Evolutionary conservation across 23 tunicate genomes (phyloP), one percentile per base, ranked within the genome.

Genomic region (Halocynthia roretzi): DNA sequence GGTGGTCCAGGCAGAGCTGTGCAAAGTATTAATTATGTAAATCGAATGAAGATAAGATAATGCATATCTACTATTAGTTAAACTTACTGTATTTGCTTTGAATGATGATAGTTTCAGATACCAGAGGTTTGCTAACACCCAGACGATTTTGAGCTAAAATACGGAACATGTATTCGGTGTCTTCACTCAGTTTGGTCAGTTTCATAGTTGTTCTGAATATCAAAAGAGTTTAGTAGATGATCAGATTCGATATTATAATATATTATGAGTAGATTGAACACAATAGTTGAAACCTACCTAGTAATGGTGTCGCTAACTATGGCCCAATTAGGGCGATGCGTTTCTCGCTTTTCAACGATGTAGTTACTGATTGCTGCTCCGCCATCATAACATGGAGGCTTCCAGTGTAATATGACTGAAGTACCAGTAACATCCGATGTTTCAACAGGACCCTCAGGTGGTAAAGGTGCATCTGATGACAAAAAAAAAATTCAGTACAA

Each of bases 311-410:
- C 88, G 54, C 88, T 77, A 52, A 94, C 85, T 40, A 65, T 68
- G 7, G 48, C 53, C 99, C 99, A 94, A 71, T 72, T 94, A 12
- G 92, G 92, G 69, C 83, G 71, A 69, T 88, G 88, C 11, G 76
- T 77, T 71, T 94, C 99, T 7, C 99, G 91, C 73, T 87, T 84
- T 61, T 94, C 99, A 20, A 94, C 95, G 40, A 94, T 73, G 80
- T 94, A 94, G 85, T 94, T 94, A 71, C 87, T 87, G 68, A 94
- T 77, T 10, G 87, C 53, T 15, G 99, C 89, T 10, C 99, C 99
- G 22, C 99, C 99, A 61, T 94, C 95, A 74, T 88, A 88, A 8
- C 2, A 18, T 48, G 99, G 99, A 0, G 83, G 88, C 54, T 85
- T 84, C 99, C 99, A 94, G n/a, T 72, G 79, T 54, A 94, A 68